These are phyloP conservation scores for Phrynocephalus forsythii DNA, from an alignment of 2,797 vertebrate genomes.

Conservation along the genomic window DNA sequence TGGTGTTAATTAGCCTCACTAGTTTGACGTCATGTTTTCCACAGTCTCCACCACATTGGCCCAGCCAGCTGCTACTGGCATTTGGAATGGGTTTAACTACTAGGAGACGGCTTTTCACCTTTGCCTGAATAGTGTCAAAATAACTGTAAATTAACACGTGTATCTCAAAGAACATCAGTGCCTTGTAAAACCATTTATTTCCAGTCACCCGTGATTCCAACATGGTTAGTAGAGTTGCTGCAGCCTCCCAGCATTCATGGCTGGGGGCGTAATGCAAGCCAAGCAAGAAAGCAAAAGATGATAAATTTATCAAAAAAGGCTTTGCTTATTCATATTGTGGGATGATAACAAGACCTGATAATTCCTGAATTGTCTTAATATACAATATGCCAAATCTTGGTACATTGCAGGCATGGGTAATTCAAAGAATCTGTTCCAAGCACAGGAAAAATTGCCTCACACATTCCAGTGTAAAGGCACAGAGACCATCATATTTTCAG, in stretches of 20 bases:
- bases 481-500: constrained; percentile 1
- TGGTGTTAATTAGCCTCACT: constrained; percentile 65
- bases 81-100: constrained; percentile 55
- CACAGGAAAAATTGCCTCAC: constrained; percentile 5
- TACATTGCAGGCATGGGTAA: neutral
- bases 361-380: neutral
- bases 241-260: fast-evolving
- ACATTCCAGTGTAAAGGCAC: constrained; percentile 13
- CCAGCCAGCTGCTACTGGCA: constrained; percentile 51
- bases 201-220: neutral
- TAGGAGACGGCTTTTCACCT: constrained; percentile 23
- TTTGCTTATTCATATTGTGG: constrained; percentile 2
- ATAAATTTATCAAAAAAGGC: fast-evolving
- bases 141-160: constrained; percentile 38
- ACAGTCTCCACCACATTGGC: constrained; percentile 6
- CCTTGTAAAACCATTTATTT: constrained; percentile 37
- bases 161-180: constrained; percentile 58
- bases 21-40: constrained; percentile 52
- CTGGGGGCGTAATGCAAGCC: neutral
- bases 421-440: neutral
- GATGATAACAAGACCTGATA: fast-evolving
- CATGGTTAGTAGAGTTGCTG: neutral
- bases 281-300: neutral
- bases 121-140: constrained; percentile 35
- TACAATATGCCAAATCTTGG: constrained; percentile 16